Evolutionary conservation across 2,888 invertebrate species (phyloP).

Genomic region (Amiota minor): DNA sequence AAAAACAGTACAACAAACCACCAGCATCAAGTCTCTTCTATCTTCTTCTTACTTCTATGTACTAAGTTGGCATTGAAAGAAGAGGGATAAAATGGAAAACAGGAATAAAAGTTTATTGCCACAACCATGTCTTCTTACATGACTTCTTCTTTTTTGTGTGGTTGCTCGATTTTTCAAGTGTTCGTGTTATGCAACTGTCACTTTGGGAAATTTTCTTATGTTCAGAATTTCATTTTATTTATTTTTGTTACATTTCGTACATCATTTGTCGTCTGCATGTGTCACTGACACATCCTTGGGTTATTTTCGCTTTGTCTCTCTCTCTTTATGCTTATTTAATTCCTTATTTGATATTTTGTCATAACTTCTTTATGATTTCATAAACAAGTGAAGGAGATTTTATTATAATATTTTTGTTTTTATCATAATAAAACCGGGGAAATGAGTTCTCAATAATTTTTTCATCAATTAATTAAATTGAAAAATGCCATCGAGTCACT

Average conservation of each 20-base stretch:
- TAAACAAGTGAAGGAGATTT: neutral
- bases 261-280: conserved; percentile 25
- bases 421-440: no score
- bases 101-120: neutral
- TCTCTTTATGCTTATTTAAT: no score
- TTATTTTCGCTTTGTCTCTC: no score
- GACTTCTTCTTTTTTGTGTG: neutral
- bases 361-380: conserved; percentile 18
- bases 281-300: neutral
- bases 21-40: neutral
- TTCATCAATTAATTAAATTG: no score
- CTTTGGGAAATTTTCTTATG: conserved; percentile 18
- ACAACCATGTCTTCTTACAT: neutral
- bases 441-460: no score
- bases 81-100: neutral
- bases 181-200: conserved; percentile 3
- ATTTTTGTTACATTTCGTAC: conserved; percentile 24
- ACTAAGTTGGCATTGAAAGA: no score
- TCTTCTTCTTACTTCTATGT: neutral
- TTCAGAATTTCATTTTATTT: no score
- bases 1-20: conserved; percentile 1
- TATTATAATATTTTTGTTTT: no score
- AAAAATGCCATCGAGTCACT: no score
- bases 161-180: conserved; percentile 2
- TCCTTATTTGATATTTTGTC: no score